A percentile compares a stretch with the other conserved stretches of the same genome.
These are phyloP conservation scores for Globia sparganii DNA, from an alignment of 2,888 invertebrate species.

Conservation along the genomic window DNA sequence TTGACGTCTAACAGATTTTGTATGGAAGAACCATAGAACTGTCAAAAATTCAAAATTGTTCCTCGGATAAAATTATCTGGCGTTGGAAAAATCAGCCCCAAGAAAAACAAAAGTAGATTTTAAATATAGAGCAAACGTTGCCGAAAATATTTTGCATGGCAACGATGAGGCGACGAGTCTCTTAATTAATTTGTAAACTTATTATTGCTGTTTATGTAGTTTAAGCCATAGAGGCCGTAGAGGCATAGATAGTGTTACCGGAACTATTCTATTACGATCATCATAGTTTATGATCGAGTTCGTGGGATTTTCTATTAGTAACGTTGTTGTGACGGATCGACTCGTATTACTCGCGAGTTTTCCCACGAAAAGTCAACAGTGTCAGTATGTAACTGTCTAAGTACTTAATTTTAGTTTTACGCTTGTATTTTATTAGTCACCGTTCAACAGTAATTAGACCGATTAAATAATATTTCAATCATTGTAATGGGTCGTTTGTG, in stretches of 20 bases:
- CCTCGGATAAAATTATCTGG: too few relatives aligned
- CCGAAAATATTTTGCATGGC: neutral
- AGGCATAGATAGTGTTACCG: slow-evolving; percentile 10
- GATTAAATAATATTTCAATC: neutral
- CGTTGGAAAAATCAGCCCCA: too few relatives aligned
- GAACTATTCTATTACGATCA: slow-evolving; percentile 36
- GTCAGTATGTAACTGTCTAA: neutral
- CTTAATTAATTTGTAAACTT: slow-evolving; percentile 13
- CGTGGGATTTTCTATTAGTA: slow-evolving; percentile 45
- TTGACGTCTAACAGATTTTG: too few relatives aligned
- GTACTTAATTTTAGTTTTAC: neutral
- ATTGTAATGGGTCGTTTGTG: neutral
- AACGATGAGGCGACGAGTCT: neutral
- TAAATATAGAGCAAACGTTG: neutral
- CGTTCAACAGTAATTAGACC: neutral
- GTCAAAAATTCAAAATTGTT: too few relatives aligned
- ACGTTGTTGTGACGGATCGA: slow-evolving; percentile 21
- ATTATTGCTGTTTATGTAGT: slow-evolving; percentile 8
- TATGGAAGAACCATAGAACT: too few relatives aligned
- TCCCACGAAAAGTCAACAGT: slow-evolving; percentile 36
- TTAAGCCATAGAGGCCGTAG: neutral
- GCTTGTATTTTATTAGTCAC: slow-evolving; percentile 14
- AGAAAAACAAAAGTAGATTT: too few relatives aligned
- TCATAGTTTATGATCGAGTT: slow-evolving; percentile 20
- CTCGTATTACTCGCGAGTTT: slow-evolving; percentile 13